A percentile compares a stretch with the other conserved stretches of the same genome.
phyloP scores from a whole-genome alignment of 1,140 invertebrate species.

The Zaprionus camerounensis region DNA sequence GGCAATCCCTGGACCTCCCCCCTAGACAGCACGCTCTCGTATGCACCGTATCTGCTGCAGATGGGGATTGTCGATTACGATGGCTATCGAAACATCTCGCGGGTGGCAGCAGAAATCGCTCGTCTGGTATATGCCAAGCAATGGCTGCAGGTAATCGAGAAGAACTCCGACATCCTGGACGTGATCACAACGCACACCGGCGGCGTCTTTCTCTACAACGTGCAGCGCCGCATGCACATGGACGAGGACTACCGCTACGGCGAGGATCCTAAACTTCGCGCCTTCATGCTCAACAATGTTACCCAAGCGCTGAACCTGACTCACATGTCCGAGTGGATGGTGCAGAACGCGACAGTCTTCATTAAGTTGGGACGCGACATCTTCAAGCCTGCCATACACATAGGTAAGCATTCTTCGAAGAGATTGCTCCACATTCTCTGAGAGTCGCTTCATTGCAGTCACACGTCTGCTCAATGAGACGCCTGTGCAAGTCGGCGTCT shows the following conservation, averaged over 20 bases:
- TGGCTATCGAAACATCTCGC: slow-evolving; percentile 85
- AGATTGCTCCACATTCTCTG: not conserved
- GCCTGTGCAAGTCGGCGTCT: slow-evolving; percentile 71
- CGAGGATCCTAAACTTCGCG: slow-evolving; percentile 82
- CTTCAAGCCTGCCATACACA: slow-evolving; percentile 92
- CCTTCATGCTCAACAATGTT: slow-evolving; percentile 90
- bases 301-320: slow-evolving; percentile 87
- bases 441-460: slow-evolving; percentile 86
- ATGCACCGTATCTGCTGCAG: slow-evolving; percentile 88
- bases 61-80: slow-evolving; percentile 87
- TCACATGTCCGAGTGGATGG: slow-evolving; percentile 87
- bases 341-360: slow-evolving; percentile 88
- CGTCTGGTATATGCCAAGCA: slow-evolving; percentile 85
- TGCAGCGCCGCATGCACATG: slow-evolving; percentile 49
- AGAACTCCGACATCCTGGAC: slow-evolving; percentile 42
- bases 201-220: slow-evolving; percentile 66
- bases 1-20: slow-evolving; percentile 96
- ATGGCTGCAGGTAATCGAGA: slow-evolving; percentile 86
- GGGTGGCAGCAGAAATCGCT: slow-evolving; percentile 85
- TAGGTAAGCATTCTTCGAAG: slow-evolving; percentile 85
- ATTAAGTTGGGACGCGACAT: slow-evolving; percentile 88
- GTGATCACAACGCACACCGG: slow-evolving; percentile 42
- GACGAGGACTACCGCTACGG: slow-evolving; percentile 68
- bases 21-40: slow-evolving; percentile 91
- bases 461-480: slow-evolving; percentile 89